Evolutionary conservation across 1,140 invertebrate genomes (phyloP), one percentile per base, ranked within the genome.

Genomic region (Bicyclus anynana): DNA sequence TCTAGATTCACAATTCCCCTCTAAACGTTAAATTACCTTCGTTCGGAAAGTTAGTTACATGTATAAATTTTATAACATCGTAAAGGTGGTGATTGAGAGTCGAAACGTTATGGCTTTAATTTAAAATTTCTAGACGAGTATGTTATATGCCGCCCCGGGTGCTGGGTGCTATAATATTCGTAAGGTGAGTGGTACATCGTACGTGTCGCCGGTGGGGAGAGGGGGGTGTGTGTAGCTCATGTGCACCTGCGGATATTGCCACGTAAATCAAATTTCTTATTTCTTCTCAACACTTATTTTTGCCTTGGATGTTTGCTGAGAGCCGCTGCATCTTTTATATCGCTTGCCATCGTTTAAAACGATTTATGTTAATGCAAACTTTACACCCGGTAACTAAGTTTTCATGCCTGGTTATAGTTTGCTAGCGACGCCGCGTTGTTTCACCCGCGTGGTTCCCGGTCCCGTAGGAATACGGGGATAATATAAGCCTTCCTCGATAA

Each of bases 261-360:
- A 65, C 76, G 74, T 84, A 85, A 81, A 85, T 85, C 78, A 80
- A 74, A 82, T 83, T 83, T 83, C 75, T 82, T 82, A 83, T 79
- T 80, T 80, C 75, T 67, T 69, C 67, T 69, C 71, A 73, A 74
- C 74, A 74, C 69, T 74, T 81, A 75, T 74, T 73, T 65, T 69
- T 65, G 51, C 65, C 46, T 56, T 35, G 51, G 54, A 60, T 71
- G 58, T 69, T 77, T 67, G 66, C 50, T 38, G 37, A 29, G 57
- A 38, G 42, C 29, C 50, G 18, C 37, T 49, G 55, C 17, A 47
- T 50, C 35, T 54, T 26, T 53, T 53, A 44, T 50, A 50, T 57
- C 33, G 23, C n/a, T 51, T 29, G 37, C 26, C 26, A 57, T 50
- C 37, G 14, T 17, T 49, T 49, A 29, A 33, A 2, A 49, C 27